Evolutionary conservation across 2,113 vertebrate genomes (phyloP), one percentile per base, ranked within the genome.

Genomic region (Callorhinus ursinus): DNA sequence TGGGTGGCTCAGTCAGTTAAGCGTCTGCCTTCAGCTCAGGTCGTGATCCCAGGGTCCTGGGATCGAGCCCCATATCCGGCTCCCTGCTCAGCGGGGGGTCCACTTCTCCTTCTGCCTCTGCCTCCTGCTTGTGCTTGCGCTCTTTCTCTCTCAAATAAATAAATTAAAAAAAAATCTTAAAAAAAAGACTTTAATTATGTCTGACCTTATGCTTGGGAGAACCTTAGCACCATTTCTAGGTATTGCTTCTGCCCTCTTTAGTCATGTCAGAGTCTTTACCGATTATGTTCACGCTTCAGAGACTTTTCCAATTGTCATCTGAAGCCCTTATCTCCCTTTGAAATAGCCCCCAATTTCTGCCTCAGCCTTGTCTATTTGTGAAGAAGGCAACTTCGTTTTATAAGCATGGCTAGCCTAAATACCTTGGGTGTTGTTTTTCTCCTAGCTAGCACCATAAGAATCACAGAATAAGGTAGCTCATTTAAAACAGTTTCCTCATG

Each of bases 401-500:
- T 19, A 85, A 93, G 85, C 59, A 42, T 76, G 71, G 42, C 88
- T 91, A 77, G 94, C 42, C 93, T 89, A 53, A 96, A 90, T 95
- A 71, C 65, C 76, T 46, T 46, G 84, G 19, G 65, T 85, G 84
- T 87, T 88, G 81, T 96, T 97, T 96, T 95, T 42, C 57, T 93
- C 74, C 65, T 95, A 71, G 69, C 57, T 92, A 88, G 74, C 71
- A 94, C 22, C 85, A 96, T 65, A 95, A 95, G 65, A 96, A 57
- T 79, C 39, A 95, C 76, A 94, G 95, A 97, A 96, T 55, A 88
- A 97, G 88, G 63, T 90, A 92, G 84, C 85, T 96, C 93, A 85
- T 97, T 96, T 98, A 72, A 95, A 98, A 96, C 88, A 95, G 96
- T 95, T 97, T 96, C 85, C 88, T 93, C 88, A 39, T 88, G 95